phyloP scores from a whole-genome alignment of 2,888 invertebrate genomes.

The Cephus pulcher region DNA sequence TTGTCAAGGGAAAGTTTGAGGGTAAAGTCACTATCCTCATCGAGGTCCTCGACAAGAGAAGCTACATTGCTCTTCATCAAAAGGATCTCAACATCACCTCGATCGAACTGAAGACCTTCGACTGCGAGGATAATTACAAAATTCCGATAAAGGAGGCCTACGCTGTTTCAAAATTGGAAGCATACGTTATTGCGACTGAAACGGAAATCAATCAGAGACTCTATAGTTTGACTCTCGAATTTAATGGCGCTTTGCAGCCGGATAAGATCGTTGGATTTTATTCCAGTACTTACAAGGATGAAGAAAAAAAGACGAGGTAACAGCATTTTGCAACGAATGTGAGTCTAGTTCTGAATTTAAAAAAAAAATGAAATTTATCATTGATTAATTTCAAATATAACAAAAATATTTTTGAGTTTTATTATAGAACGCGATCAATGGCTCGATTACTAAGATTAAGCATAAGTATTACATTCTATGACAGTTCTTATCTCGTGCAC shows the following conservation, averaged over 20 bases:
- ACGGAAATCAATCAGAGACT: constrained; percentile 52
- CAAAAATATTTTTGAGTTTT: background rate
- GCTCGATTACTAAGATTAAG: background rate
- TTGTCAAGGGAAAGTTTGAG: constrained; percentile 71
- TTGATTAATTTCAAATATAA: background rate
- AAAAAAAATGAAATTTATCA: background rate
- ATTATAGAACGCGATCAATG: background rate
- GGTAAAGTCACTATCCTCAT: constrained; percentile 72
- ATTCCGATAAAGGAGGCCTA: constrained; percentile 44
- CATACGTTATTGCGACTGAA: constrained; percentile 49
- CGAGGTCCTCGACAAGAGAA: constrained; percentile 64
- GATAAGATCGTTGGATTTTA: constrained; percentile 74
- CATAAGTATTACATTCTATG: background rate
- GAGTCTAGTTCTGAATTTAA: background rate
- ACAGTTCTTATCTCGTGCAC: background rate
- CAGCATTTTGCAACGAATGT: background rate
- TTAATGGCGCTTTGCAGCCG: constrained; percentile 68
- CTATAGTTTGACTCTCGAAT: constrained; percentile 68
- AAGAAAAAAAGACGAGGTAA: constrained; percentile 56
- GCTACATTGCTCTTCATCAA: constrained; percentile 68
- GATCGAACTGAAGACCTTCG: constrained; percentile 58
- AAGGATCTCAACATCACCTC: constrained; percentile 68
- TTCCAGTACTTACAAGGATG: constrained; percentile 69
- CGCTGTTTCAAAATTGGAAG: constrained; percentile 47
- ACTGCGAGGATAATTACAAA: constrained; percentile 40